phyloP scores from a whole-genome alignment of 2,797 vertebrate genomes.

The Thaleichthys pacificus region DNA sequence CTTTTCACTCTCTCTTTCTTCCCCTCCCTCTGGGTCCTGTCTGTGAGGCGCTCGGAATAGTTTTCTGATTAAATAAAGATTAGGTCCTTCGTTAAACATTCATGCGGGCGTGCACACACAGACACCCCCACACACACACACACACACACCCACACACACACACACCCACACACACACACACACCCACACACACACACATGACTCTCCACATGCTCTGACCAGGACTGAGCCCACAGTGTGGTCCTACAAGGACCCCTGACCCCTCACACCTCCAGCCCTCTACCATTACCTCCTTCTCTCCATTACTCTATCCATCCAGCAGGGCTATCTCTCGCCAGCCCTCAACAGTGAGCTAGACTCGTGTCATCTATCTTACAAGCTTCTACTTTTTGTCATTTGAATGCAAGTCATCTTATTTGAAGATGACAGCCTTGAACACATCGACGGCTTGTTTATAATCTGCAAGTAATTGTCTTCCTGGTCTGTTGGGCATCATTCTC shows the following conservation, averaged over 20 bases:
- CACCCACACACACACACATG: conserved; percentile 1
- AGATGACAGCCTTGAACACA: too few species aligned
- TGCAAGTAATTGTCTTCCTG: not conserved
- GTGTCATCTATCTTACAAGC: not conserved
- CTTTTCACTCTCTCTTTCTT: conserved; percentile 10
- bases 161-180: conserved; percentile 11
- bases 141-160: conserved; percentile 8
- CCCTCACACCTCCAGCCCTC: not conserved
- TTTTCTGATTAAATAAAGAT: conserved; percentile 75
- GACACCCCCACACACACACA: conserved; percentile 10
- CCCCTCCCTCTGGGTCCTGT: conserved; percentile 20
- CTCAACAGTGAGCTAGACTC: not conserved
- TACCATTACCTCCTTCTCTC: not conserved
- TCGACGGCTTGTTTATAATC: not conserved
- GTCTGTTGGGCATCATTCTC: not conserved
- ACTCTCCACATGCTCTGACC: too few species aligned
- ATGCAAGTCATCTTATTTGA: too few species aligned
- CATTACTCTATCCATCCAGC: not conserved
- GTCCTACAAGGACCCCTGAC: not conserved
- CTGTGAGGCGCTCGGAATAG: conserved; percentile 61
- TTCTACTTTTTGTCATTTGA: too few species aligned
- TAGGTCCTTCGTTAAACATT: conserved; percentile 64
- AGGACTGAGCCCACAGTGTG: too few species aligned
- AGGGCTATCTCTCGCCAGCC: not conserved
- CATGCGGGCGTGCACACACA: conserved; percentile 27